Evolutionary conservation across 2,797 vertebrate species (phyloP), one percentile per base, ranked within the genome.

Genomic region (Anableps anableps): DNA sequence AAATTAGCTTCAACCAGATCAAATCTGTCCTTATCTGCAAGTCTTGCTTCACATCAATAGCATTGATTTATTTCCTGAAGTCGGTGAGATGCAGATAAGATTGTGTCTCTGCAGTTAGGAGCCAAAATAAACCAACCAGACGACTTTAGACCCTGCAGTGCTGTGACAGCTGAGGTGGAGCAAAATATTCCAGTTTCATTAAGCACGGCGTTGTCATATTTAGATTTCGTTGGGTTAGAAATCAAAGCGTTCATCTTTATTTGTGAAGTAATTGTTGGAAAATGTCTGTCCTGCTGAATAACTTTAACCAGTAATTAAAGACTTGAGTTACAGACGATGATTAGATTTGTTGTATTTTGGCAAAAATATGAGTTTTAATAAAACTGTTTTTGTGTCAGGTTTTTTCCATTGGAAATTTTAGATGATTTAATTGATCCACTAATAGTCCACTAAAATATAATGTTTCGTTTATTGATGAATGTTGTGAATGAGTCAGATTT

Each of bases 61-160:
- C 62, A 23, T n/a, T 66, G 31, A 23, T 66, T 66, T 66, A 38
- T 66, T 66, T 66, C 64, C 64, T 68, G 36, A 68, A 23, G 34
- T 68, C 64, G 26, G 36, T 68, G 64, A 38, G 10, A 41, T 26
- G 36, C 64, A 23, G 64, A 38, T 38, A 23, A 68, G 64, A 26
- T 66, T 41, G 9, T 68, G 36, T 68, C 36, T 68, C 64, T 23
- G 36, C 36, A 41, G 23, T 68, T 38, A 53, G n/a, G n/a, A n/a
- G n/a, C n/a, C 53, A 55, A n/a, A 55, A 55, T 23, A 23, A 38
- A 41, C 66, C 38, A 70, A 19, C 19, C 34, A 23, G 51, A 11
- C 51, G 11, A n/a, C 53, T 26, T n/a, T 55, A 55, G 11, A 13
- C 10, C 21, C 21, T 4, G 66, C 10, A 14, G 19, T 36, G 21